Base-by-base conservation (phyloP, 2,113 vertebrate species). In the Lipophrys pholis region DNA sequence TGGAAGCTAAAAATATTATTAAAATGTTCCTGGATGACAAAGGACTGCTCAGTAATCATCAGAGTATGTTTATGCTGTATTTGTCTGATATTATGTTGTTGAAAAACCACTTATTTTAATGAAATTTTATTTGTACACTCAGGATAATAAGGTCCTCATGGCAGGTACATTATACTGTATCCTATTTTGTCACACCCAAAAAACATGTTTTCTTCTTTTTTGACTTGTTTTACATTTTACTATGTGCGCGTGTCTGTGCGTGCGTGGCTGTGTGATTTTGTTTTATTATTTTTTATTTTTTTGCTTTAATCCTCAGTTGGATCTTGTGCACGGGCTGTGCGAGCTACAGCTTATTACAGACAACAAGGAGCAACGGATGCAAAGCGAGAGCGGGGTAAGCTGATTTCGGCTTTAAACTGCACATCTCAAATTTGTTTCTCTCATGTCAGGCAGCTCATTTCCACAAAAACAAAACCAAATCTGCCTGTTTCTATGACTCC, bases 361-460 rank as follows among this genome's bases (percentile, higher is more conserved):
- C 41, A 79, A 54, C 78, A 83, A 89, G 74, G 81, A 78, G 83
- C 67, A 66, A 73, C 73, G 72, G 84, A 89, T 80, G 81, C 83
- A 78, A 88, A 91, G 90, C 87, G 87, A 91, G 89, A 92, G 87
- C 84, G 86, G 64, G 61, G 65, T 91, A 93, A 93, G 89, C 92
- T 90, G 90, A 92, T 92, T 90, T 90, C 63, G 87, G 89, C 83
- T 90, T 93, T 89, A 90, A 88, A 91, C 83, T 86, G 70, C 70
- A 54, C 82, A 89, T 89, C 65, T 84, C 69, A 78, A 75, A 83
- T 85, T 81, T 91, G 60, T 75, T 86, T 88, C 75, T 80, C 45
- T 45, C 81, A 76, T 78, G 50, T 77, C 51, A 78, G 56, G 67
- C 48, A 38, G n/a, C 38, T 39, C 42, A 15, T 85, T 75, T 81